Evolutionary conservation across 2,113 vertebrate genomes (phyloP).

Genomic region (Gambusia holbrooki): DNA sequence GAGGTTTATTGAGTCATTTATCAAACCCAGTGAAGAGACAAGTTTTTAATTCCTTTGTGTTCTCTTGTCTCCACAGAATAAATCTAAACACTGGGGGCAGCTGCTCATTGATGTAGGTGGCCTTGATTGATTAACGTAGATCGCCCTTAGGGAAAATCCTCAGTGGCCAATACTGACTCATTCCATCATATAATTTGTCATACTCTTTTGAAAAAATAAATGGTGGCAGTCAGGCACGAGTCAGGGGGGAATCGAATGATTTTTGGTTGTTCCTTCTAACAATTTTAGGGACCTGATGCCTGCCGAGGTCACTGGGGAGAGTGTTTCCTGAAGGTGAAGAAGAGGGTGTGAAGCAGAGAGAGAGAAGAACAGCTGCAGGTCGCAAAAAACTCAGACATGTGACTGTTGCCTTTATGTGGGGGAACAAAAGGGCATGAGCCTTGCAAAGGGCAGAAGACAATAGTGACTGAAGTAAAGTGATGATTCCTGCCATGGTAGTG

Average conservation of each 20-base stretch:
- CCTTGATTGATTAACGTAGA: constrained; percentile 15
- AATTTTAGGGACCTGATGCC: constrained; percentile 80
- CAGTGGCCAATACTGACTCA: constrained; percentile 48
- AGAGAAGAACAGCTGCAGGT: constrained; percentile 77
- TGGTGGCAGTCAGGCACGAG: constrained; percentile 84
- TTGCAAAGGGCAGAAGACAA: constrained; percentile 78
- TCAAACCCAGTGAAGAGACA: constrained; percentile 24
- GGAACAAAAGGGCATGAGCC: constrained; percentile 76
- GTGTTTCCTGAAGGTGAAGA: constrained; percentile 47
- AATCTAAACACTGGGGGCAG: constrained; percentile 39
- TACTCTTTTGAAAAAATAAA: constrained; percentile 74
- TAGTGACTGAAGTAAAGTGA: constrained; percentile 74
- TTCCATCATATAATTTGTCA: constrained; percentile 54
- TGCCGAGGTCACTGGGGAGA: constrained; percentile 60
- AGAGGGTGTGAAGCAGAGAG: constrained; percentile 55
- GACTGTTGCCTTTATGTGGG: constrained; percentile 80
- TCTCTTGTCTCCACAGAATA: constrained; percentile 21
- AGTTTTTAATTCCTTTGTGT: not conserved
- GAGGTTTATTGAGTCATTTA: constrained; percentile 34
- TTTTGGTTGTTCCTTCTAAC: constrained; percentile 89
- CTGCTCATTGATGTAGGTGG: constrained; percentile 57
- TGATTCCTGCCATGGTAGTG: constrained; percentile 67
- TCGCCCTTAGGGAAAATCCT: constrained; percentile 42
- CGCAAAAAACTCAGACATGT: constrained; percentile 76
- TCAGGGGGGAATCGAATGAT: constrained; percentile 83